Conservation (phyloP, 2,797 vertebrate genomes). For the Mormyrops boulengeri region DNA sequence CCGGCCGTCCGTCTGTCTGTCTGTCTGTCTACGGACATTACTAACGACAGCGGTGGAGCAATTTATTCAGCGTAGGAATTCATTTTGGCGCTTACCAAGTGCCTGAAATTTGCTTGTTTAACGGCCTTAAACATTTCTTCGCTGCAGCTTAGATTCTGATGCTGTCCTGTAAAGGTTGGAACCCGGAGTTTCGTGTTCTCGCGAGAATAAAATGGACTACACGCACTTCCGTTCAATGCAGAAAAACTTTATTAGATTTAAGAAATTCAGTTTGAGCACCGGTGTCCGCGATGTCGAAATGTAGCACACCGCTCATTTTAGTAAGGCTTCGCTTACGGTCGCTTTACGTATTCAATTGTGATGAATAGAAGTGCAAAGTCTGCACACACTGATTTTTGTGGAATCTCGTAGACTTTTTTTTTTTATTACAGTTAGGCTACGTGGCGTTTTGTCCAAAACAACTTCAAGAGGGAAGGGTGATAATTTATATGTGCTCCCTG, state of each 20-base stretch:
- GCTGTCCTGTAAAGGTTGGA: background rate
- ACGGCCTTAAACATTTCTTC: conserved; percentile 23
- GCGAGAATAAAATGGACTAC: background rate
- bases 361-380: background rate
- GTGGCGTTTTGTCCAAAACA: background rate
- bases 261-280: background rate
- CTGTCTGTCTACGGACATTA: background rate
- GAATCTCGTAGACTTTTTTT: background rate
- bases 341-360: background rate
- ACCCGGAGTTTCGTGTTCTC: background rate
- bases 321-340: background rate
- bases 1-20: background rate
- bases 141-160: background rate
- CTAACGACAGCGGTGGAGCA: background rate
- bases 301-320: background rate
- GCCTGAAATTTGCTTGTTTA: conserved; percentile 15
- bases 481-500: background rate
- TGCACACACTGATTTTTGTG: background rate
- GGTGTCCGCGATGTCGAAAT: background rate
- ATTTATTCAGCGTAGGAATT: background rate
- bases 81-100: conserved; percentile 23
- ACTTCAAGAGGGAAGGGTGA: background rate
- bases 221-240: conserved; percentile 11
- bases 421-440: background rate
- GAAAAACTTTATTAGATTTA: background rate